phyloP scores from a whole-genome alignment of 2,797 vertebrate genomes.

The Oryzias sinensis region DNA sequence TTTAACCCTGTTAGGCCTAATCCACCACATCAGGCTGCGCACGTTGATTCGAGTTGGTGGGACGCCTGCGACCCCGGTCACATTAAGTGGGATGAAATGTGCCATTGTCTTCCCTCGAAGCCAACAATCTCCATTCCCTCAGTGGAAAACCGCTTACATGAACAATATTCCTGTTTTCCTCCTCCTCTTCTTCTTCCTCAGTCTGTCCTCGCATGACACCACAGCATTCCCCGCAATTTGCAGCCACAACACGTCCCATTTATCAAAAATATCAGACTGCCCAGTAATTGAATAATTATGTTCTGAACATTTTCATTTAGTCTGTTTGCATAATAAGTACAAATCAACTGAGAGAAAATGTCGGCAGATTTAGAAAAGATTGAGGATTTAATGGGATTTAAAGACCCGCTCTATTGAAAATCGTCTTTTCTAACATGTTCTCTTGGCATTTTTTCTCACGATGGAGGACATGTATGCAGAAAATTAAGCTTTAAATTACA shows the following conservation, averaged over 20 bases:
- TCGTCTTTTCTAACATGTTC: no score
- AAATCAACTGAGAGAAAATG: no score
- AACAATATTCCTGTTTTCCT: constrained; percentile 62
- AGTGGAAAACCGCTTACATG: constrained; percentile 51
- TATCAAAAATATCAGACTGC: constrained; percentile 2
- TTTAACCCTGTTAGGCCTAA: constrained; percentile 46
- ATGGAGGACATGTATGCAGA: no score
- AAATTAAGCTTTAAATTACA: no score
- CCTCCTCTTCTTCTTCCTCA: constrained; percentile 51
- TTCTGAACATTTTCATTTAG: not conserved
- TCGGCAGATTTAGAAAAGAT: no score
- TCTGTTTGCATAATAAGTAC: no score
- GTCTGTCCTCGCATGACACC: constrained; percentile 54
- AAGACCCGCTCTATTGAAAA: no score
- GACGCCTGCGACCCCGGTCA: constrained; percentile 25
- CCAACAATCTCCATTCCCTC: constrained; percentile 45
- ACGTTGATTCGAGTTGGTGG: not conserved
- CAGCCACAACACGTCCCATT: constrained; percentile 31
- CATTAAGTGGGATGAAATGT: constrained; percentile 47
- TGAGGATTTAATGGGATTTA: no score
- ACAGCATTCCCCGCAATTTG: constrained; percentile 29
- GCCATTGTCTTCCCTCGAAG: constrained; percentile 52
- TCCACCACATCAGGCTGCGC: constrained; percentile 5
- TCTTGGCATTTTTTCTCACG: no score
- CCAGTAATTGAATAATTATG: not conserved